Evolutionary conservation across 2,888 invertebrate species (phyloP).

Genomic region (Stenichneumon culpator): DNA sequence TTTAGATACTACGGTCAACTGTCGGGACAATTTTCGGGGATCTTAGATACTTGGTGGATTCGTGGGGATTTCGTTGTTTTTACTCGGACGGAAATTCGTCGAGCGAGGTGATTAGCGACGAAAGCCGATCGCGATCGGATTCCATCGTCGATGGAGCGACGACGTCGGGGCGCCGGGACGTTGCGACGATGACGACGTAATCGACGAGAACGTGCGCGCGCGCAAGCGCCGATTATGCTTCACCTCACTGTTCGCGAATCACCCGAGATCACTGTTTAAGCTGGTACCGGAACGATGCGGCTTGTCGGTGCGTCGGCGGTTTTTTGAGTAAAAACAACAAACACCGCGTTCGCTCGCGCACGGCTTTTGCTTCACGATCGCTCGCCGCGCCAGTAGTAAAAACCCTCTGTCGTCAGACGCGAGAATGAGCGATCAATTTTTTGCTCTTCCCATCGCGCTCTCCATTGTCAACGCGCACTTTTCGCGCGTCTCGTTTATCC

Average conservation of each 20-base stretch:
- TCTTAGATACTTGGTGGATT: neutral
- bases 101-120: neutral
- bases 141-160: slow-evolving; percentile 67
- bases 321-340: no score
- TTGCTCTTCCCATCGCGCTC: neutral
- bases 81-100: neutral
- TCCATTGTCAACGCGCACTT: slow-evolving; percentile 2
- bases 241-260: slow-evolving; percentile 15
- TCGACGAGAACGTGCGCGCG: slow-evolving; percentile 53
- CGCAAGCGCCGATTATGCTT: slow-evolving; percentile 72
- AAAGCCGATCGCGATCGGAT: slow-evolving; percentile 62
- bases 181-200: slow-evolving; percentile 3
- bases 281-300: neutral
- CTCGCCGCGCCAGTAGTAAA: neutral
- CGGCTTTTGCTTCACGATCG: neutral
- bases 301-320: neutral
- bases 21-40: no score
- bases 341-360: no score
- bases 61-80: neutral
- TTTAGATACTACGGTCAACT: neutral
- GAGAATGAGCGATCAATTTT: neutral
- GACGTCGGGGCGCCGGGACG: slow-evolving; percentile 55
- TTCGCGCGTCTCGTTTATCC: neutral
- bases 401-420: neutral
- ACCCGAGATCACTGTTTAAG: slow-evolving; percentile 23